Conservation (phyloP, 2,888 invertebrate genomes). For the Therioaphis trifolii region DNA sequence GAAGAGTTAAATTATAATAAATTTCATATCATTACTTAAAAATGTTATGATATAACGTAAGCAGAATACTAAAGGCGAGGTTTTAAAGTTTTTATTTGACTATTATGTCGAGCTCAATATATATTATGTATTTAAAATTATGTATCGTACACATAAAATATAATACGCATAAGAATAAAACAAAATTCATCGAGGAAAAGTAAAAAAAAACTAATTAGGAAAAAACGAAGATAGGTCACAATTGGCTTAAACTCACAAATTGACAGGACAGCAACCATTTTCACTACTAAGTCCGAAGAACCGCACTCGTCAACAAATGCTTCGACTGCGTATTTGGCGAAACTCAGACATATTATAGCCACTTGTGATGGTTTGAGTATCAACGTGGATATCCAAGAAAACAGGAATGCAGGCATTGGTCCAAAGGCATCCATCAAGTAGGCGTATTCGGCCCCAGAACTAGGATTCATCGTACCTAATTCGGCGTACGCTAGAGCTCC, state of each 20-base stretch:
- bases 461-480: constrained; percentile 94
- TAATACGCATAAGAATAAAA: no score
- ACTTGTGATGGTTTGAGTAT: constrained; percentile 93
- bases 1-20: no score
- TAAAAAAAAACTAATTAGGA: background rate
- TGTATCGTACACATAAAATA: no score
- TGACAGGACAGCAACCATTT: constrained; percentile 87
- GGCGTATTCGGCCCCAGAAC: constrained; percentile 94
- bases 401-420: constrained; percentile 89
- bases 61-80: no score
- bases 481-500: constrained; percentile 95
- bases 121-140: no score
- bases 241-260: constrained; percentile 75
- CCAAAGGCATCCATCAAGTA: constrained; percentile 97
- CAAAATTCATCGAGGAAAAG: background rate
- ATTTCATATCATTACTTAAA: no score
- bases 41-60: no score
- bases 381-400: constrained; percentile 93
- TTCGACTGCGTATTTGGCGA: constrained; percentile 92
- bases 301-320: constrained; percentile 89
- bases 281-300: constrained; percentile 84
- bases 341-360: constrained; percentile 93
- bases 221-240: background rate
- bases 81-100: no score
- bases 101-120: no score